Evolutionary conservation across 2,797 vertebrate species (phyloP).

Genomic region (Channa striata): DNA sequence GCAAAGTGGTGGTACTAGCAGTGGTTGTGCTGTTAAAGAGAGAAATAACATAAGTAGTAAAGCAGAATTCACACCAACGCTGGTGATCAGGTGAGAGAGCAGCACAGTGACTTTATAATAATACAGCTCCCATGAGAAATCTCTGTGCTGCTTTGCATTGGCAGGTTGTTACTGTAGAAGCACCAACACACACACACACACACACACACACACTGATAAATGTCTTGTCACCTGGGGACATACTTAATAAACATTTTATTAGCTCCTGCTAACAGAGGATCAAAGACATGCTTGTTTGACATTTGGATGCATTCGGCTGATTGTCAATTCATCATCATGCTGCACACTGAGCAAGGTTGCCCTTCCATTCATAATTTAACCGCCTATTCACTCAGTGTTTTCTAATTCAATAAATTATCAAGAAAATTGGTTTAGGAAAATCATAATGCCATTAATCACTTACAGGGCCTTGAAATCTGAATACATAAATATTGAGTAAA

Average conservation of each 20-base stretch:
- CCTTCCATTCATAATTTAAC: conserved; percentile 40
- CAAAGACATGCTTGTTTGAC: conserved; percentile 64
- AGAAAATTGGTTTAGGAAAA: conserved; percentile 55
- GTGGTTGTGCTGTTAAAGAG: neutral
- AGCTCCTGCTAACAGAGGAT: conserved; percentile 53
- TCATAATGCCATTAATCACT: conserved; percentile 43
- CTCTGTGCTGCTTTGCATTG: conserved; percentile 39
- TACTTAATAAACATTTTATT: conserved; percentile 71
- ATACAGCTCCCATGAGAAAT: conserved; percentile 44
- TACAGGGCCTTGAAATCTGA: conserved; percentile 39
- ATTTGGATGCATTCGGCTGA: conserved; percentile 64
- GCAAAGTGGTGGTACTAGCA: neutral
- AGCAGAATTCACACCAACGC: conserved; percentile 9
- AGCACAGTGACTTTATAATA: conserved; percentile 22
- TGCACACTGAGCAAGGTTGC: conserved; percentile 26
- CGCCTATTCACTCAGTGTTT: conserved; percentile 34
- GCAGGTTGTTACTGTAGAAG: conserved; percentile 42
- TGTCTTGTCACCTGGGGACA: conserved; percentile 54
- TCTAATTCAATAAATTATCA: conserved; percentile 51
- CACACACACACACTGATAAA: conserved; percentile 53
- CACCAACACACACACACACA: conserved; percentile 40
- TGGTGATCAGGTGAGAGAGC: conserved; percentile 34
- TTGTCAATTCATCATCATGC: conserved; percentile 67
- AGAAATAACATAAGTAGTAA: neutral
- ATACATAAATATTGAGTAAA: conserved; percentile 38